Base-by-base conservation (phyloP, 64 coral and sea anemone species). In the Pocillopora verrucosa region DNA sequence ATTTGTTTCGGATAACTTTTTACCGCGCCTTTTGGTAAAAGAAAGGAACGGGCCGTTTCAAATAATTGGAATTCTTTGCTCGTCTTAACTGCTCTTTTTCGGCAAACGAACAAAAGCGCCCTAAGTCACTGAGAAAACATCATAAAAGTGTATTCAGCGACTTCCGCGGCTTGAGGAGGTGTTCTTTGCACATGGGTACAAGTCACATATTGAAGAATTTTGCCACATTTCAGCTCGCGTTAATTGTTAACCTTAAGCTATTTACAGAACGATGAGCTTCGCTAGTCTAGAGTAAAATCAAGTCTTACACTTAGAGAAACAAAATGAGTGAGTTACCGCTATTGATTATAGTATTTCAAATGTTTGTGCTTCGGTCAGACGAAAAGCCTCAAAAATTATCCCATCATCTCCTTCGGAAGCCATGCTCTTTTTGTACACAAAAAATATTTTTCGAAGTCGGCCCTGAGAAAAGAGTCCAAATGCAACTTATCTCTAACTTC, bases 1-100 rank as follows among this genome's bases (percentile, higher is more conserved):
- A 41, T 58, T 56, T 22, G 34, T 9, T 85, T 26, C 6, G 19
- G 20, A 65, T 56, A 14, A 4, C 25, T 2, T 26, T 57, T 56
- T 11, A 2, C 10, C 13, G 17, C 1, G 11, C 6, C 45, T 17
- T 85, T 72, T 65, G 34, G 20, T 12, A 4, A 56, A 56, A n/a
- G 61, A 72, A 83, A 65, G 17, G 51, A 3, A 56, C 36, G 13
- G 20, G 63, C 82, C 64, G 63, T 72, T 85, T 85, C 63, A 85
- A 37, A 85, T 85, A 85, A 38, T 85, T 85, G 37, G 45, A 70
- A 85, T 85, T 85, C 82, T 85, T 85, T 85, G 17, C 82, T 72
- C 41, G 82, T 85, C 82, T 22, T 72, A 38, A 24, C 7, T 45
- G 10, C 38, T 85, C 63, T 85, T 58, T 85, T 85, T 85, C 82